Evolutionary conservation across 2,888 invertebrate species (phyloP).

Genomic region (Drosophila anomalata): DNA sequence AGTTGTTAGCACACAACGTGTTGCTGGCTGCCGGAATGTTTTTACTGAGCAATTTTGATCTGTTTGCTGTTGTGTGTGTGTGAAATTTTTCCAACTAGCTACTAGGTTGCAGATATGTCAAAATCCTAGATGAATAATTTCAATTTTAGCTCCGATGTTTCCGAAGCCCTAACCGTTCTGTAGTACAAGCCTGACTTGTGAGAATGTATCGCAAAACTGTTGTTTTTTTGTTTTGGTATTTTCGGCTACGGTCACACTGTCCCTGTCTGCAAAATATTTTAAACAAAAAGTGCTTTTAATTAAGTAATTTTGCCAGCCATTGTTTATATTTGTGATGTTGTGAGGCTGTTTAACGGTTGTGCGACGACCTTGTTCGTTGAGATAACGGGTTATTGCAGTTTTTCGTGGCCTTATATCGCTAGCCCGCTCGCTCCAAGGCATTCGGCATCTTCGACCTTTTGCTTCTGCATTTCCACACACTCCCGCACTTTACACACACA

Average conservation of each 20-base stretch:
- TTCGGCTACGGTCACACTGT: constrained; percentile 48
- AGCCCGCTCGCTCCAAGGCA: constrained; percentile 31
- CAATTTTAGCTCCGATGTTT: constrained; percentile 10
- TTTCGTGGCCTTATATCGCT: constrained; percentile 9
- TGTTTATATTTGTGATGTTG: constrained; percentile 8
- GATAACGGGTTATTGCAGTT: constrained; percentile 3
- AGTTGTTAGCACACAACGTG: constrained; percentile 59
- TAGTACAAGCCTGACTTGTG: no score
- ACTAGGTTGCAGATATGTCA: constrained; percentile 46
- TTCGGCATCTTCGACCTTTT: constrained; percentile 30
- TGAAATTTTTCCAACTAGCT: constrained; percentile 48
- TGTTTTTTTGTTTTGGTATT: not conserved
- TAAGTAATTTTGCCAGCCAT: constrained; percentile 38
- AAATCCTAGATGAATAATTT: not conserved
- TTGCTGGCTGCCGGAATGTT: constrained; percentile 70
- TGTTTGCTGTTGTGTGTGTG: constrained; percentile 29
- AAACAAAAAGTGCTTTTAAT: constrained; percentile 63
- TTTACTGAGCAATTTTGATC: constrained; percentile 64
- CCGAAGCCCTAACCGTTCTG: constrained; percentile 1
- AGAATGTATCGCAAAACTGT: no score
- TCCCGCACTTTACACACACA: constrained; percentile 7
- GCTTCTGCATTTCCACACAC: constrained; percentile 35
- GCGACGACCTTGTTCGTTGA: not conserved
- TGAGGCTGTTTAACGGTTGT: not conserved
- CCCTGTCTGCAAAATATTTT: constrained; percentile 65